Evolutionary conservation across 2,113 vertebrate species (phyloP), one percentile per base, ranked within the genome.

Genomic region (Atrichornis clamosus): DNA sequence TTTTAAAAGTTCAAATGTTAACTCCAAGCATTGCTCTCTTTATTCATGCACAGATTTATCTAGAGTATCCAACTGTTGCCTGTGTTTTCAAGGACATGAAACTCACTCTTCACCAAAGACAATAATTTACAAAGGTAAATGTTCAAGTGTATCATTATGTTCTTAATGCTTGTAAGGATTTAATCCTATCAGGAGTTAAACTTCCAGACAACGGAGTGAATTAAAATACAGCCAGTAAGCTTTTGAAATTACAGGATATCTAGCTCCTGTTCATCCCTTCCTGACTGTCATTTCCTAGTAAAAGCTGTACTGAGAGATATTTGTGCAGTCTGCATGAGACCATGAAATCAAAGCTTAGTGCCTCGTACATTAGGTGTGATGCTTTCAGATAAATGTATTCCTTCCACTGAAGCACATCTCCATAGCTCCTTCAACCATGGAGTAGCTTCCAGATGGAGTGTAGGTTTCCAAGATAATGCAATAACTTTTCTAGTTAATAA

Each of bases 341-440:
- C 95, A 84, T 95, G 96, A 97, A 97, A 97, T 96, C 94, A 94
- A 94, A 96, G 94, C 87, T 89, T 59, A 86, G 64, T 58, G 72
- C 87, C 79, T 90, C 10, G 15, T 95, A 52, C 68, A 75, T 74
- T 62, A 64, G 91, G 87, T 91, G 76, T 64, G 91, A 88, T 90
- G 75, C n/a, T 81, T 86, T 81, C 95, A 65, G 87, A 92, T 87
- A 91, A 95, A 95, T 85, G 30, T 35, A 68, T 96, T 95, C 62
- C 68, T 97, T 90, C 89, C 84, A 95, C 84, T 35, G 68, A 86
- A 95, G 91, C 93, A 93, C 82, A 90, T 72, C 93, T 88, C 90
- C 49, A 15, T 5, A 81, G 94, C 84, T 91, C 74, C 64, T 81
- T 90, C 96, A 97, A 19, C 93, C 95, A 88, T 86, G 79, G 35